Conservation (phyloP, 2,797 vertebrate genomes). For the Artibeus jamaicensis region DNA sequence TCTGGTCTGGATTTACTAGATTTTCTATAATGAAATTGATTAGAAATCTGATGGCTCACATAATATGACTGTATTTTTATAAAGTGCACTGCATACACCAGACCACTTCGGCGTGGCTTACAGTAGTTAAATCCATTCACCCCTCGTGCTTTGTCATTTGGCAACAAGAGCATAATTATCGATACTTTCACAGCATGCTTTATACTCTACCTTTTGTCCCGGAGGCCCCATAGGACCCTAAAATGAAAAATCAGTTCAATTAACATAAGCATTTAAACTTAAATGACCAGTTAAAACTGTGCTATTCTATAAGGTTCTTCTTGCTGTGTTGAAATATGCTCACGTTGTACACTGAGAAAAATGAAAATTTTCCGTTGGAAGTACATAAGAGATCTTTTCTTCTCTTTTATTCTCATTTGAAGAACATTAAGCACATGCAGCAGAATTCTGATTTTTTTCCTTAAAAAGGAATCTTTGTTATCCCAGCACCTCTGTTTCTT, state of each 20-base stretch:
- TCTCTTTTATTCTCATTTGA: slow-evolving; percentile 53
- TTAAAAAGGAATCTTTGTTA: slow-evolving; percentile 6
- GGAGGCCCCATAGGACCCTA: slow-evolving; percentile 95
- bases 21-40: slow-evolving; percentile 70
- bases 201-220: slow-evolving; percentile 92
- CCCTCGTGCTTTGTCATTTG: slow-evolving; percentile 62
- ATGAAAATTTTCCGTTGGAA: slow-evolving; percentile 59
- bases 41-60: slow-evolving; percentile 72
- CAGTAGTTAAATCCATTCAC: slow-evolving; percentile 75
- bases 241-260: slow-evolving; percentile 81
- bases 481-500: slow-evolving; percentile 57
- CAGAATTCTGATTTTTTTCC: slow-evolving; percentile 36
- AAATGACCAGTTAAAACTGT: slow-evolving; percentile 79
- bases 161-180: slow-evolving; percentile 59
- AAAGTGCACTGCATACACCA: slow-evolving; percentile 67
- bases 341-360: slow-evolving; percentile 53
- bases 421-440: slow-evolving; percentile 34
- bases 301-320: slow-evolving; percentile 73
- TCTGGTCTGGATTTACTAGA: slow-evolving; percentile 59
- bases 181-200: slow-evolving; percentile 70
- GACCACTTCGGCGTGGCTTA: slow-evolving; percentile 52
- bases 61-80: slow-evolving; percentile 66
- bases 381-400: slow-evolving; percentile 52
- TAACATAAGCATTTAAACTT: slow-evolving; percentile 82
- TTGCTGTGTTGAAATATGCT: slow-evolving; percentile 75